These are phyloP conservation scores for Epizoanthus illoricatus DNA, from an alignment of 92 coral and sea anemone genomes.

Conservation along the genomic window DNA sequence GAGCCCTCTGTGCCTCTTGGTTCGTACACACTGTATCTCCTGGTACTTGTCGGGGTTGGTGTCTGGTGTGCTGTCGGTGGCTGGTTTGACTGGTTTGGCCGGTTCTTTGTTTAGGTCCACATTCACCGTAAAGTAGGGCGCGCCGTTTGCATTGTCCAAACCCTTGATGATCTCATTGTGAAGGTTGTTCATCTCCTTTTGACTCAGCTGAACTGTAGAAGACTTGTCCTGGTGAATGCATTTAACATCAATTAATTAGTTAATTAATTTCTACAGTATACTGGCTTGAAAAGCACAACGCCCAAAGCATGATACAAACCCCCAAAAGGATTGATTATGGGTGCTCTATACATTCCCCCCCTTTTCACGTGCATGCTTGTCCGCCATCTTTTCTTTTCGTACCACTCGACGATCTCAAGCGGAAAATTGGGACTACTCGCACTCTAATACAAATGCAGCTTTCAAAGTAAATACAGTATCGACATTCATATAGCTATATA, in stretches of 20 bases:
- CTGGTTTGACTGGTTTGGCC: not conserved
- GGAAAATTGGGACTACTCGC: too few species aligned
- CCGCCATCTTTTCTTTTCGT: too few species aligned
- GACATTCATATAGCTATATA: too few species aligned
- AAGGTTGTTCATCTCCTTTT: slow-evolving; percentile 37
- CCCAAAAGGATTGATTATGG: too few species aligned
- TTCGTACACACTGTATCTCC: not conserved
- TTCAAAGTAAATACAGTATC: too few species aligned
- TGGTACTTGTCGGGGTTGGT: not conserved
- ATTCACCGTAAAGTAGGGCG: slow-evolving; percentile 12
- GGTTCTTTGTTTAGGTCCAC: slow-evolving; percentile 31
- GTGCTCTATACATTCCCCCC: too few species aligned
- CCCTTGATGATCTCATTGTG: slow-evolving; percentile 45
- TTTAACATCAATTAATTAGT: not conserved
- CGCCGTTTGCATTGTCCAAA: slow-evolving; percentile 27
- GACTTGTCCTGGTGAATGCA: slow-evolving; percentile 19
- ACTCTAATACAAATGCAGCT: too few species aligned
- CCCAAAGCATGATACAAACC: too few species aligned
- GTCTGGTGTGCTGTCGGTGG: too few species aligned
- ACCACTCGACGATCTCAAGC: too few species aligned
- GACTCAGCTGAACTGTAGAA: slow-evolving; percentile 37
- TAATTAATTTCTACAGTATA: not conserved
- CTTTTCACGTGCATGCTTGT: too few species aligned
- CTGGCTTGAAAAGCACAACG: not conserved
- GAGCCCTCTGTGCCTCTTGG: not conserved